Conservation (phyloP, 2,797 vertebrate genomes). For the Phrynocephalus guinanensis region DNA sequence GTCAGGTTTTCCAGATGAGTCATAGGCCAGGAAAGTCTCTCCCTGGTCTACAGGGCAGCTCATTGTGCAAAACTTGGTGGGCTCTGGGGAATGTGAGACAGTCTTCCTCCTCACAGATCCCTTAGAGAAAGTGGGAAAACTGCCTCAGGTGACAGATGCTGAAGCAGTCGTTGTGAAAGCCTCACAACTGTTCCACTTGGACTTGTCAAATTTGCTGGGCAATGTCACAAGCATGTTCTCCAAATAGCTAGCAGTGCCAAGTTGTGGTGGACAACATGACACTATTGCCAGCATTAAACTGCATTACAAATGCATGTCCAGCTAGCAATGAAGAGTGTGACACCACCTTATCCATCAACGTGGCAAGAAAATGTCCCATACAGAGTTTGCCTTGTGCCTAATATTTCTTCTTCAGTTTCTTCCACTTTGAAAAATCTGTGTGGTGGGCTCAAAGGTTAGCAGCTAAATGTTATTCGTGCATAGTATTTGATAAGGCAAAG, state of each 20-base stretch:
- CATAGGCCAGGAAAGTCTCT: no score
- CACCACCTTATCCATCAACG: background rate
- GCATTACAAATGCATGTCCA: background rate
- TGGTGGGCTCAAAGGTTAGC: conserved; percentile 9
- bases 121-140: background rate
- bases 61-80: no score
- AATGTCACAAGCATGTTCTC: background rate
- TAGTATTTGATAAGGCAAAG: conserved; percentile 24
- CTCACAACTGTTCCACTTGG: background rate
- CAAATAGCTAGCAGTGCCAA: background rate
- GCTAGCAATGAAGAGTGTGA: background rate
- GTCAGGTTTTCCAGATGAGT: no score
- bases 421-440: background rate
- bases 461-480: background rate
- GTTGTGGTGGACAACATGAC: background rate
- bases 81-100: no score
- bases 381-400: background rate
- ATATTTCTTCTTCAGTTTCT: background rate
- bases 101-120: no score
- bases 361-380: background rate
- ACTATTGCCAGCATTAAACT: background rate
- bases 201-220: no score
- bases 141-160: background rate
- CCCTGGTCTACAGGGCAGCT: no score
- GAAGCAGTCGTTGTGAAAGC: background rate